Conservation (phyloP, 2,888 invertebrate genomes). For the Litoditis marina region DNA sequence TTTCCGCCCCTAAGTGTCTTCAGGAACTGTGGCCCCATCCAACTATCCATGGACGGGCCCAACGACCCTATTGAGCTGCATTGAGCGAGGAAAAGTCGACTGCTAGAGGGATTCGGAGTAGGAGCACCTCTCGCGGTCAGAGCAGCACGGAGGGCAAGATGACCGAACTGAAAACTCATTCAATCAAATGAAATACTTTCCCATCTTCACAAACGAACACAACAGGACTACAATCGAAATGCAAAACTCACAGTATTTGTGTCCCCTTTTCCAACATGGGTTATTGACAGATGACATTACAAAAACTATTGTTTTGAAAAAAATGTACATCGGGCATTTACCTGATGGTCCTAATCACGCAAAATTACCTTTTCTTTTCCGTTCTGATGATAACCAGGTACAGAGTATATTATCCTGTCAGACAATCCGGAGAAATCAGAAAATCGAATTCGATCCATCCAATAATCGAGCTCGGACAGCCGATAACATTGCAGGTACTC, state of each 20-base stretch:
- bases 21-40: conserved; percentile 78
- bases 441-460: conserved; percentile 25
- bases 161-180: conserved; percentile 16
- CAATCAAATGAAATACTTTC: too few relatives aligned
- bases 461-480: conserved; percentile 10
- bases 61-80: conserved; percentile 66
- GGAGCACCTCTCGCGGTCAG: not conserved
- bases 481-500: conserved; percentile 23
- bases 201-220: too few relatives aligned
- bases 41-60: conserved; percentile 70
- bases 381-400: conserved; percentile 47
- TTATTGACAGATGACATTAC: too few relatives aligned
- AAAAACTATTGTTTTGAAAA: too few relatives aligned
- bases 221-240: too few relatives aligned
- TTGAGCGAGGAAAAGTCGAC: conserved; percentile 32
- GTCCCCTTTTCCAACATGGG: too few relatives aligned
- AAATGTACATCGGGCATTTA: too few relatives aligned
- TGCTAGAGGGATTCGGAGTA: not conserved
- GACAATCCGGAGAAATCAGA: conserved; percentile 23
- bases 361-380: conserved; percentile 12
- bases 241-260: too few relatives aligned
- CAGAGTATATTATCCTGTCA: conserved; percentile 47
- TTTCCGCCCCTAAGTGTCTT: conserved; percentile 64
- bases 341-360: not conserved
- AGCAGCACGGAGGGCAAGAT: conserved; percentile 14